Evolutionary conservation across 2,797 vertebrate genomes (phyloP).

Genomic region (Sternotherus odoratus): DNA sequence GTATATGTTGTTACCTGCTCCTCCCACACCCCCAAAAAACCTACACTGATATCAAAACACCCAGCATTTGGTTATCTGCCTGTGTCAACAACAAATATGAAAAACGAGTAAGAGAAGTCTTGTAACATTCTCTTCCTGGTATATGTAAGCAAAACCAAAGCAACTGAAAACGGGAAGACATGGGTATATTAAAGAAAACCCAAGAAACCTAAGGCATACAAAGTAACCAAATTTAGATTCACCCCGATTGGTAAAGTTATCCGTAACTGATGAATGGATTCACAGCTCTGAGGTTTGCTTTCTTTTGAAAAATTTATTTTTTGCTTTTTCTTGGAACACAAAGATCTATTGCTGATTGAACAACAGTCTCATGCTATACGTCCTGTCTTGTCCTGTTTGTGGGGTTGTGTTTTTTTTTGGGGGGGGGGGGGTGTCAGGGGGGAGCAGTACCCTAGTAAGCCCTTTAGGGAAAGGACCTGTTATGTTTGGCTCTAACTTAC

Average conservation of each 20-base stretch:
- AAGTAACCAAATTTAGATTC: neutral
- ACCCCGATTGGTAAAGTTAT: neutral
- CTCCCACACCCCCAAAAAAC: neutral
- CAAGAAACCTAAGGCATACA: neutral
- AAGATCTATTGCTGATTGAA: neutral
- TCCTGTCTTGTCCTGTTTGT: neutral
- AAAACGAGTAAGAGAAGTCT: neutral
- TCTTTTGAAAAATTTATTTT: neutral
- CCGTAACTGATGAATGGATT: neutral
- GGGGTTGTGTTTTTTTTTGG: neutral
- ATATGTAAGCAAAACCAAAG: neutral
- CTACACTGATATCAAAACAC: neutral
- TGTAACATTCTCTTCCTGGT: no score
- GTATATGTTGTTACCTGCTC: neutral
- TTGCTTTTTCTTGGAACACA: neutral
- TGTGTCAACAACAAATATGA: neutral
- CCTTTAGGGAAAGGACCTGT: neutral
- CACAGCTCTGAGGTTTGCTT: neutral
- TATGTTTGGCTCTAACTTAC: neutral
- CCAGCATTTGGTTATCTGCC: neutral
- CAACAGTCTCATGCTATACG: neutral
- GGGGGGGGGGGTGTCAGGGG: no score
- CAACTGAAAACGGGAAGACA: neutral
- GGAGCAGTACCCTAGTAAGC: neutral
- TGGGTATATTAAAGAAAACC: neutral